phyloP scores from a whole-genome alignment of 2,113 vertebrate species.

The Saguinus midas region DNA sequence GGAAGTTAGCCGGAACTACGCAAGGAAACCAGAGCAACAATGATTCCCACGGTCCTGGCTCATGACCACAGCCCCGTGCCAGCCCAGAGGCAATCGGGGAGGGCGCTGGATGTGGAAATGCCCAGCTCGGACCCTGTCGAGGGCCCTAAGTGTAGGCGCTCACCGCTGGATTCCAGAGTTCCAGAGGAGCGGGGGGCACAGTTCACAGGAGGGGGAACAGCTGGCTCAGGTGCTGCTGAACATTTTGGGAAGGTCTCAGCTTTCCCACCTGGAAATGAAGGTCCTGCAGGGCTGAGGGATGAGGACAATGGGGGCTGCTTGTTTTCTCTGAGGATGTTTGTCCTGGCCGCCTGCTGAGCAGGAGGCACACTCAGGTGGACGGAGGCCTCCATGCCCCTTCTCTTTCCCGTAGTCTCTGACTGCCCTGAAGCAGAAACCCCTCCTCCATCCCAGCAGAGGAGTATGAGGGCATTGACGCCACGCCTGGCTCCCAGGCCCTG shows the following conservation, averaged over 20 bases:
- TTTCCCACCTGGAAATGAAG: not conserved
- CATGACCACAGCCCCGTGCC: rapidly evolving
- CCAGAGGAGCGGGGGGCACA: rapidly evolving
- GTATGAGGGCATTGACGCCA: rapidly evolving
- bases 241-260: too few relatives aligned
- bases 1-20: not conserved
- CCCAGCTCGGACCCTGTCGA: too few relatives aligned
- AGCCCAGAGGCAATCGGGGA: not conserved
- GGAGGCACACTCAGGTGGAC: rapidly evolving
- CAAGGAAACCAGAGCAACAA: not conserved
- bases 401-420: rapidly evolving
- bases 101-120: rapidly evolving
- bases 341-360: not conserved
- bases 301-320: rapidly evolving
- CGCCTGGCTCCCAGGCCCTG: not conserved
- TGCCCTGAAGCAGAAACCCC: not conserved
- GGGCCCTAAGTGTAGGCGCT: not conserved
- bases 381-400: rapidly evolving
- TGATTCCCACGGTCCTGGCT: rapidly evolving
- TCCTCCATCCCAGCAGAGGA: rapidly evolving
- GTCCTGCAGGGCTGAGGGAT: not conserved
- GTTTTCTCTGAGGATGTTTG: not conserved
- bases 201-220: too few relatives aligned
- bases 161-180: too few relatives aligned
- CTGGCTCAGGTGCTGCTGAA: not conserved